Conservation (phyloP, 2,797 vertebrate species). For the Synanceia verrucosa region DNA sequence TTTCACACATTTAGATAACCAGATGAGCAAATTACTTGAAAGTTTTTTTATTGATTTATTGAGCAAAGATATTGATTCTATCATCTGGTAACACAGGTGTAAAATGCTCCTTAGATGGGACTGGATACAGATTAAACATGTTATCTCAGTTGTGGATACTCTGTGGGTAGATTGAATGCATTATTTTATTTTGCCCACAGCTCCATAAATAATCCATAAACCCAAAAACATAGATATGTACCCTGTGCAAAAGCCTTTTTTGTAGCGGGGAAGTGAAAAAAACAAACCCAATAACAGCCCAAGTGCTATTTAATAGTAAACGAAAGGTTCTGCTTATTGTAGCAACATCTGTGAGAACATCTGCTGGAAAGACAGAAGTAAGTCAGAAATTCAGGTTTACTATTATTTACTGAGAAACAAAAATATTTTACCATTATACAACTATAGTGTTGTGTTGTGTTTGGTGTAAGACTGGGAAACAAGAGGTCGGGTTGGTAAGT, state of each 20-base stretch:
- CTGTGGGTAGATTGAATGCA: neutral
- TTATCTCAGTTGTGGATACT: neutral
- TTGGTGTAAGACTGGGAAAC: neutral
- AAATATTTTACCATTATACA: neutral
- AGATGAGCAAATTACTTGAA: neutral
- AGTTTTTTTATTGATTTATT: neutral
- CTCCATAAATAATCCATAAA: neutral
- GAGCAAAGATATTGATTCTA: neutral
- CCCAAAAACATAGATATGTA: neutral
- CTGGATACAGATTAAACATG: neutral
- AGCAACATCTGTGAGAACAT: neutral
- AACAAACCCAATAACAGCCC: neutral
- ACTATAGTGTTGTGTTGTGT: neutral
- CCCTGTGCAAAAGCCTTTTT: neutral
- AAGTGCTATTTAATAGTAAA: neutral
- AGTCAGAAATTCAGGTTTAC: too few species aligned
- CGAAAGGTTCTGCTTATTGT: neutral
- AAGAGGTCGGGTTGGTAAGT: neutral
- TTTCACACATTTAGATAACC: neutral
- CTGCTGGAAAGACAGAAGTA: neutral
- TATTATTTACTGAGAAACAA: too few species aligned
- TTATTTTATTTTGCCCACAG: too few species aligned
- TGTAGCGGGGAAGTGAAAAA: neutral
- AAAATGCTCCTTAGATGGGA: neutral
- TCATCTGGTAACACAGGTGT: neutral